Percentiles rank a stretch among this genome's conserved stretches.
Conservation (phyloP, 2,113 vertebrate species). For the Myodes glareolus region DNA sequence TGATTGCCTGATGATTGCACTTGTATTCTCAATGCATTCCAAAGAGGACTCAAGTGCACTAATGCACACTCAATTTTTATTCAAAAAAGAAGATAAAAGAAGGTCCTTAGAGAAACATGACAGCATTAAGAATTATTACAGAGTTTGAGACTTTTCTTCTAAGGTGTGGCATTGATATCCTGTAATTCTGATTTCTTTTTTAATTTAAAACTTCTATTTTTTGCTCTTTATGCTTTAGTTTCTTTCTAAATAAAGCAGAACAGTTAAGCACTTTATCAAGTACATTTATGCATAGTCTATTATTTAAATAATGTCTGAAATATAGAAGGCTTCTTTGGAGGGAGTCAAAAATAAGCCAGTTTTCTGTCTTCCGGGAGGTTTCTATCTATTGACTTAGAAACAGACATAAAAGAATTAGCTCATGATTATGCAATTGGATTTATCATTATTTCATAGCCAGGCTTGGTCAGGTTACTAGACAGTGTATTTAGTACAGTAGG, state of each 20-base stretch:
- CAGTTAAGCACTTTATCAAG: slow-evolving; percentile 23
- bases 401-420: slow-evolving; percentile 17
- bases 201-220: slow-evolving; percentile 3
- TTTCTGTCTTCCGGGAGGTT: slow-evolving; percentile 61
- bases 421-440: not conserved
- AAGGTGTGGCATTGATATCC: not conserved
- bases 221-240: slow-evolving; percentile 51
- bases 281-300: not conserved
- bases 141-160: slow-evolving; percentile 42
- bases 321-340: slow-evolving; percentile 5
- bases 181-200: slow-evolving; percentile 2
- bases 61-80: slow-evolving; percentile 67
- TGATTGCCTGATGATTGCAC: slow-evolving; percentile 55
- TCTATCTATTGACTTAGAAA: slow-evolving; percentile 36
- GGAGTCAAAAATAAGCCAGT: slow-evolving; percentile 25
- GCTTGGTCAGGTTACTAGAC: not conserved
- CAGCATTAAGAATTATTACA: slow-evolving; percentile 38
- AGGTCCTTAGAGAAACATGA: slow-evolving; percentile 50
- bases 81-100: slow-evolving; percentile 58
- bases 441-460: not conserved
- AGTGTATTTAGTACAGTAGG: not conserved
- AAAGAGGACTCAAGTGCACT: slow-evolving; percentile 66
- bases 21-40: slow-evolving; percentile 52
- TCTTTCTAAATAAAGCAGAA: not conserved
- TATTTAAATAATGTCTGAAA: slow-evolving; percentile 40